Conservation (phyloP, 2,888 invertebrate species). For the Luffia ferchaultella region DNA sequence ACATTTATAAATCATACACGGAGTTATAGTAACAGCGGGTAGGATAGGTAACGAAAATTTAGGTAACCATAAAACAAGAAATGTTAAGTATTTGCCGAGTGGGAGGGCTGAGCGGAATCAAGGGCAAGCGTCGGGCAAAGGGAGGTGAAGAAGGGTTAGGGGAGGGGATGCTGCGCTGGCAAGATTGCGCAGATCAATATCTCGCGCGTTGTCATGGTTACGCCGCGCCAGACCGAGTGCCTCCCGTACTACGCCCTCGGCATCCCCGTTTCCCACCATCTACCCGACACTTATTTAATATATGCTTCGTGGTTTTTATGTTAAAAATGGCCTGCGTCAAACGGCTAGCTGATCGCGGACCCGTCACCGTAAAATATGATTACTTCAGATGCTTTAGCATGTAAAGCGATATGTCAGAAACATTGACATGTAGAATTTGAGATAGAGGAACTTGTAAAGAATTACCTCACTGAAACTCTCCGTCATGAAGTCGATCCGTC, state of each 20-base stretch:
- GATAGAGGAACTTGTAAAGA: too few relatives aligned
- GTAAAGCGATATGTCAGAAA: too few relatives aligned
- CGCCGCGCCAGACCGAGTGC: conserved; percentile 71
- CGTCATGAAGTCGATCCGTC: too few relatives aligned
- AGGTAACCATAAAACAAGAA: conserved; percentile 8
- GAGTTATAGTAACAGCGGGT: too few relatives aligned
- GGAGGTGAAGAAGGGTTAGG: conserved; percentile 16
- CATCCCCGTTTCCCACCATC: conserved; percentile 34
- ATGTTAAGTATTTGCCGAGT: conserved; percentile 18
- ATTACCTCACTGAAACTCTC: too few relatives aligned
- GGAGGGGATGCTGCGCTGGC: conserved; percentile 60
- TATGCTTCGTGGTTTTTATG: conserved; percentile 26
- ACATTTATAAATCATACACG: too few relatives aligned
- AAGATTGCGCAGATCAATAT: conserved; percentile 46
- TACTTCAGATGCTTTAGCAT: too few relatives aligned
- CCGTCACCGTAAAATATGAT: too few relatives aligned
- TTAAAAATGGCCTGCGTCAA: background rate
- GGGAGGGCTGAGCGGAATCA: conserved; percentile 41
- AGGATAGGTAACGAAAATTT: too few relatives aligned
- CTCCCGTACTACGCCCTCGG: conserved; percentile 62
- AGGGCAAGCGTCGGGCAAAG: conserved; percentile 30
- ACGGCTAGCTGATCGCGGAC: background rate
- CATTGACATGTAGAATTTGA: too few relatives aligned
- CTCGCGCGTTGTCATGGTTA: conserved; percentile 64
- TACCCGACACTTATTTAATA: conserved; percentile 63